Base-by-base conservation (phyloP, 1,140 invertebrate species). In the Zaprionus camerounensis region DNA sequence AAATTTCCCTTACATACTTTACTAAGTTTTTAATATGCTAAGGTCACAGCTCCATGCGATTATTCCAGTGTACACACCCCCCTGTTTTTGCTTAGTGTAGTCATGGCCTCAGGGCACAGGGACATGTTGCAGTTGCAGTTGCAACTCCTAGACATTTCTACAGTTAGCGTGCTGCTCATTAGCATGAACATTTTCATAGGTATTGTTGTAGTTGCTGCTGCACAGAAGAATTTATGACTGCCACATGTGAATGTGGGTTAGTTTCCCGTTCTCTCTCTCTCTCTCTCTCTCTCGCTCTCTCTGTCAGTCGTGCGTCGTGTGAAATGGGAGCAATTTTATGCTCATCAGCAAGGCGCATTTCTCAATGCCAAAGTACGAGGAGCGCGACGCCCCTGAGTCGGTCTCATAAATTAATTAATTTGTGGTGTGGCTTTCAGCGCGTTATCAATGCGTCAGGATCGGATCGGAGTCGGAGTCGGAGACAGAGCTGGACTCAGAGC, bases 381-480 rank as follows among this genome's bases (percentile, higher is more conserved):
- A 24, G 36, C 46, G 64, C 51, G 36, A 36, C 56, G 56, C 41
- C 15, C 65, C 84, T 41, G 58, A 22, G 44, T 69, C 61, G 41
- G 64, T 5, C 66, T 85, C 86, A 91, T 90, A 90, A 90, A 90
- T 90, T 90, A 90, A 90, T 90, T 90, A 90, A 90, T 90, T 90
- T 88, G 81, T 80, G 85, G 86, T 90, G 85, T 90, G 85, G 85
- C 86, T 90, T 90, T 90, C 85, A 91, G 82, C 86, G 85, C 82
- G 82, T 91, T 90, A 90, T 90, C 85, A 85, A 65, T 81, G 79
- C 71, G 72, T 44, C 63, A 78, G 71, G 82, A 84, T 84, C 81
- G 34, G 22, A 26, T 53, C 20, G 51, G 20, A 53, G 67, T 49
- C 34, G 31, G 46, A 66, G 5, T 17, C 12, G 26, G 31, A 17